Conservation (phyloP, 2,113 vertebrate genomes). For the Lanius ludovicianus region DNA sequence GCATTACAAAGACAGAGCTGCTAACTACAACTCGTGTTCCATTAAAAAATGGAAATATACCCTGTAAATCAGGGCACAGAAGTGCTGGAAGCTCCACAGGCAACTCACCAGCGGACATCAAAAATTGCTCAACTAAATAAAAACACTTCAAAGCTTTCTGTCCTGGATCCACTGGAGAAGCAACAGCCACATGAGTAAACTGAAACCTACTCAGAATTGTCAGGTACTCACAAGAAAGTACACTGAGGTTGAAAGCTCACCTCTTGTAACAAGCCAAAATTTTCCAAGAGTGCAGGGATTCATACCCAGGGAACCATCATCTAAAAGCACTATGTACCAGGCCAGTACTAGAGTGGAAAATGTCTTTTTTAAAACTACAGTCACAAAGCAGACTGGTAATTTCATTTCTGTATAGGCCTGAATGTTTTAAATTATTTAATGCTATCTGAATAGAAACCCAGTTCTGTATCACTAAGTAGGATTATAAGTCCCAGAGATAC, state of each 20-base stretch:
- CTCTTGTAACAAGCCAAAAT: not conserved
- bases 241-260: not conserved
- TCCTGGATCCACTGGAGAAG: not conserved
- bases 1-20: not conserved
- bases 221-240: not conserved
- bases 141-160: not conserved
- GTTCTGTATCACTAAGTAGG: not conserved
- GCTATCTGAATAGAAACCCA: not conserved
- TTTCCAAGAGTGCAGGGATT: not conserved
- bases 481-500: not conserved
- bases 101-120: not conserved
- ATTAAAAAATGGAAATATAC: not conserved
- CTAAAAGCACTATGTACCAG: not conserved
- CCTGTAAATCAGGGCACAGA: not conserved
- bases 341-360: not conserved
- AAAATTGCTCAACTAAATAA: not conserved
- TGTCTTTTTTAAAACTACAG: not conserved
- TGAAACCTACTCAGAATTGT: not conserved
- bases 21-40: not conserved
- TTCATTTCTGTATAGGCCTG: not conserved
- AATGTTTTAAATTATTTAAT: not conserved
- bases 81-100: not conserved
- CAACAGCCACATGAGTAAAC: not conserved
- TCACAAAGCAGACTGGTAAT: not conserved
- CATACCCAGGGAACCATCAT: not conserved